Percentiles rank a stretch among this genome's conserved stretches.
Conservation (phyloP, 2,797 vertebrate species). For the Anabas testudineus region DNA sequence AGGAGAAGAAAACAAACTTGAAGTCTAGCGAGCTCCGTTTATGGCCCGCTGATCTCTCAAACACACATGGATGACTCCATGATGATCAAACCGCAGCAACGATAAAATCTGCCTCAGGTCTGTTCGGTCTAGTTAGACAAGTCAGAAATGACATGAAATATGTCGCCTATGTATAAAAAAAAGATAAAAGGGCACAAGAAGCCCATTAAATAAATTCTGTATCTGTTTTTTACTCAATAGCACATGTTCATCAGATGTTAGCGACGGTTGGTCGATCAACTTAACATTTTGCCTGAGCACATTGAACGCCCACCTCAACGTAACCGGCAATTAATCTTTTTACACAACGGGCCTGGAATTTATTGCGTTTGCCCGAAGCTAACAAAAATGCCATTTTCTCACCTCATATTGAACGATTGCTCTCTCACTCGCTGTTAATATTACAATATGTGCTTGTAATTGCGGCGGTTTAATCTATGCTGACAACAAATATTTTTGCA, state of each 20-base stretch:
- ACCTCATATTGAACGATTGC: constrained; percentile 48
- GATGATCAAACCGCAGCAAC: no score
- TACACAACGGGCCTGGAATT: constrained; percentile 65
- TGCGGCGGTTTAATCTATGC: constrained; percentile 70
- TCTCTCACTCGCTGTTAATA: constrained; percentile 53
- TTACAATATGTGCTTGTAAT: constrained; percentile 64
- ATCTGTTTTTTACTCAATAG: constrained; percentile 40
- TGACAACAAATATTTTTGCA: constrained; percentile 79
- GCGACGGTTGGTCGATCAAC: constrained; percentile 62
- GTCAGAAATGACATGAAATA: neutral
- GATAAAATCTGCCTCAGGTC: neutral
- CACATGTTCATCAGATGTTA: constrained; percentile 56
- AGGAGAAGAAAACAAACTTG: neutral
- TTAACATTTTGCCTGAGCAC: constrained; percentile 47
- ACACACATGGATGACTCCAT: no score
- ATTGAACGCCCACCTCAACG: constrained; percentile 61
- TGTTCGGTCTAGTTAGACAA: neutral
- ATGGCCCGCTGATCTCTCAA: neutral
- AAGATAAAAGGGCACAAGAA: constrained; percentile 35
- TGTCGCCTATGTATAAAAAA: neutral
- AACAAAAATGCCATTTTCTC: constrained; percentile 63
- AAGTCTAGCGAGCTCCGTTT: neutral
- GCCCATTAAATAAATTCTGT: constrained; percentile 38
- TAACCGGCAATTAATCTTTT: constrained; percentile 39
- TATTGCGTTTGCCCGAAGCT: constrained; percentile 63